Base-by-base conservation (phyloP, 2,888 invertebrate genomes). In the Andrena trimmerana region DNA sequence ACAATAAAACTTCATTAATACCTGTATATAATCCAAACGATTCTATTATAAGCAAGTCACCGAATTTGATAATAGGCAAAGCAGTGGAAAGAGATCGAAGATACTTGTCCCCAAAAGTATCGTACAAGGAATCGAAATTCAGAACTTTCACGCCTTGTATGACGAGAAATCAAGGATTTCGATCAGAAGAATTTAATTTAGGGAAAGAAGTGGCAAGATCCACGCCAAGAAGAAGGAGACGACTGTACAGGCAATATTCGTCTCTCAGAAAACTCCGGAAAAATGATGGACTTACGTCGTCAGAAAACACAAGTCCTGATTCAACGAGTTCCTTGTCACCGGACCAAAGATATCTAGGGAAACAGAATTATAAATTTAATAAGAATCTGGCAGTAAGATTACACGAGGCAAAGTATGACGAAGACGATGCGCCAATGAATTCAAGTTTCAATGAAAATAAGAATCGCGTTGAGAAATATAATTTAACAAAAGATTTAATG, bases 31-130 rank as follows among this genome's bases (percentile, higher is more conserved):
- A 68, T 75, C 36, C 66, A 4, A 73, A 66, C 36, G 81, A 82
- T 48, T 42, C 69, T 27, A 92, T 93, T 29, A 74, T 93, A 59
- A 93, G 92, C 42, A 92, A 88, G 70, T 93, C 93, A 0, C 93
- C 93, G 24, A 93, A 93, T 88, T 90, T 90, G 27, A 2, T 72
- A 52, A 33, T 65, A 6, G 31, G 52, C n/a, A 50, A 75, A 6
- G 2, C 69, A 16, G 6, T 54, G 16, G 29, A 54, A 8, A 68
- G 4, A 20, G 33, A 50, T 29, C 42, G 31, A 24, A 78, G 29
- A 63, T 78, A 70, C 29, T 52, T 70, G 29, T 78, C 83, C 6
- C 82, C 83, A 31, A 73, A 60, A 62, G 2, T 69, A 52, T 3
- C 24, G 8, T 69, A 62, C 13, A 62, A 20, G 16, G 76, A 75